These are phyloP conservation scores for Micropterix aruncella DNA, from an alignment of 2,888 invertebrate genomes.

Conservation along the genomic window DNA sequence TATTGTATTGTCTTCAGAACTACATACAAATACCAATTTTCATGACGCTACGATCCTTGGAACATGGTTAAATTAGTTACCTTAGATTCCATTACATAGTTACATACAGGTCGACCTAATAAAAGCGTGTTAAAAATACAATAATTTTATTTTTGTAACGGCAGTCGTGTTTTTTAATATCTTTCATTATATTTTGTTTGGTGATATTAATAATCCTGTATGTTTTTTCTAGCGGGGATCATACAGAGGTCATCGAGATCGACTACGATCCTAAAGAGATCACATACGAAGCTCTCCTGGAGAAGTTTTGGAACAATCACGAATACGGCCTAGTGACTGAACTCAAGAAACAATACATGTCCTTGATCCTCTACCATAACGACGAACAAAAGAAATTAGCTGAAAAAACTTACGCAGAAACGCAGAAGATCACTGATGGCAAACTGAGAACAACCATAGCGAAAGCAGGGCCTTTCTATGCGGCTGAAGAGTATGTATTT, in stretches of 20 bases:
- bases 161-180: no score
- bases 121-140: no score
- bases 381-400: slow-evolving; percentile 71
- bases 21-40: no score
- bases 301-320: slow-evolving; percentile 87
- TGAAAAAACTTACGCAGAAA: slow-evolving; percentile 37
- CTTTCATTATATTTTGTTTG: no score
- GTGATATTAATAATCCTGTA: no score
- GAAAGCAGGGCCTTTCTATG: slow-evolving; percentile 70
- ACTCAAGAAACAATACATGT: slow-evolving; percentile 78
- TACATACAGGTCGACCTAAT: no score
- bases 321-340: slow-evolving; percentile 72
- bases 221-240: slow-evolving; percentile 89
- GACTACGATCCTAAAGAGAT: slow-evolving; percentile 75
- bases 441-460: slow-evolving; percentile 64
- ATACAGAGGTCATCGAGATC: slow-evolving; percentile 87
- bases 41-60: no score
- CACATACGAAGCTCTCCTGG: slow-evolving; percentile 59
- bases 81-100: no score
- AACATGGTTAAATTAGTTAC: no score
- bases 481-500: slow-evolving; percentile 81
- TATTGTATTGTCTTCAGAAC: no score
- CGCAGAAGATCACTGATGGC: slow-evolving; percentile 28
- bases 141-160: no score
- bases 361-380: slow-evolving; percentile 78